phyloP scores from a whole-genome alignment of 2,113 vertebrate species.

The Alethe diademata region DNA sequence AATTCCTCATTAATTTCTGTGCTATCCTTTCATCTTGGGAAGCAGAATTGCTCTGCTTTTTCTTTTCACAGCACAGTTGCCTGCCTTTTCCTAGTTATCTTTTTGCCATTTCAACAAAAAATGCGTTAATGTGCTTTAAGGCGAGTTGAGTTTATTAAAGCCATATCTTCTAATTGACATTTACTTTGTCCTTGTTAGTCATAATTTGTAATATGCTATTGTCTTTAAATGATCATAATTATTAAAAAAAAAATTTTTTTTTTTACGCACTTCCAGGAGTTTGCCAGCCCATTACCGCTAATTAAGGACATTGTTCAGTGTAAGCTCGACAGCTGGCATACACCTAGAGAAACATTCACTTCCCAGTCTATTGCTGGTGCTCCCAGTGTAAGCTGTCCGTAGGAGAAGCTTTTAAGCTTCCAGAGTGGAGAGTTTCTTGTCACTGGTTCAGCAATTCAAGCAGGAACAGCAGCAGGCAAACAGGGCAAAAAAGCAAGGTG shows the following conservation, averaged over 20 bases:
- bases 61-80: background rate
- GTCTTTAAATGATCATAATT: slow-evolving; percentile 30
- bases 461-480: background rate
- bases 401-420: background rate
- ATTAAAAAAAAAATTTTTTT: background rate
- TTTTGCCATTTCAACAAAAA: background rate
- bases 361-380: background rate
- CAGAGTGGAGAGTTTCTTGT: background rate
- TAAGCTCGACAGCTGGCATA: background rate
- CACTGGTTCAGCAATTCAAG: background rate
- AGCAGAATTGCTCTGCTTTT: background rate
- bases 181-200: slow-evolving; percentile 10
- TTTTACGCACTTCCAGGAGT: background rate
- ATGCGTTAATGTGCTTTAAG: background rate
- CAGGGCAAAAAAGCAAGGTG: background rate
- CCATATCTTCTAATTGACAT: slow-evolving; percentile 23
- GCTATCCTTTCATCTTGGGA: background rate
- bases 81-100: background rate
- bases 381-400: background rate
- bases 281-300: slow-evolving; percentile 40
- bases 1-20: background rate
- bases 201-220: background rate
- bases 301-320: slow-evolving; percentile 16
- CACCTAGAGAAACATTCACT: slow-evolving; percentile 16
- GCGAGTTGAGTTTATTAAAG: background rate